Evolutionary conservation across 2,888 invertebrate species (phyloP), one percentile per base, ranked within the genome.

Genomic region (Drosophila percnosoma): DNA sequence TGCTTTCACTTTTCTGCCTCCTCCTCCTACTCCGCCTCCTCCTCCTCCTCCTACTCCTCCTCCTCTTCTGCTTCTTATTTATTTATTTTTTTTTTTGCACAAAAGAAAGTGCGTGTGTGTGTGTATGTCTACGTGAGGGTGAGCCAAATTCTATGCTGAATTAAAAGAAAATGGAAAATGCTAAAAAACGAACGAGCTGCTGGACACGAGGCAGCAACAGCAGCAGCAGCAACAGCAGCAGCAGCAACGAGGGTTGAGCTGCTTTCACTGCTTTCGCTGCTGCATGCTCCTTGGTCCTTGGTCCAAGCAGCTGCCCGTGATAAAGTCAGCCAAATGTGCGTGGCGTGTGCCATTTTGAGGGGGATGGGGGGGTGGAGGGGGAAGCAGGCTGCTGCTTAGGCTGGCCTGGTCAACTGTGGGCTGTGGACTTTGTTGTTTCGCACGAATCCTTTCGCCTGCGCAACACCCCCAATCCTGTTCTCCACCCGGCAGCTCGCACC

Each of bases 161-260:
- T 84, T 89, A 87, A 90, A 90, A 85, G 89, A 85, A 85, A 85
- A 88, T 90, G 84, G 90, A 90, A 85, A 85, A 85, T 85, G 90
- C 89, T 88, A 86, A 85, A 90, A 70, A 86, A 85, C 86, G 68
- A 88, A 85, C 83, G 74, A 84, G 63, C 64, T 55, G 53, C 71
- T 71, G 75, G 68, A 73, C 78, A 76, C 79, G 64, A 84, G 80
- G 63, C 71, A 67, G 15, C 52, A 34, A 8, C 33, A 34, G 29
- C 51, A 57, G 13, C 60, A n/a, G 45, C 45, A 33, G 27, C 63
- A 62, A 34, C 64, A 24, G 24, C 24, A 24, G 45, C 24, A n/a
- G 45, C 45, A 33, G 27, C 63, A 62, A 34, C 64, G 78, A 73
- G 71, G 74, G 72, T 65, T 68, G 65, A 59, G 67, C 68, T 65